Evolutionary conservation across 2,888 invertebrate genomes (phyloP), one percentile per base, ranked within the genome.

Genomic region (Brachyopa scutellaris): DNA sequence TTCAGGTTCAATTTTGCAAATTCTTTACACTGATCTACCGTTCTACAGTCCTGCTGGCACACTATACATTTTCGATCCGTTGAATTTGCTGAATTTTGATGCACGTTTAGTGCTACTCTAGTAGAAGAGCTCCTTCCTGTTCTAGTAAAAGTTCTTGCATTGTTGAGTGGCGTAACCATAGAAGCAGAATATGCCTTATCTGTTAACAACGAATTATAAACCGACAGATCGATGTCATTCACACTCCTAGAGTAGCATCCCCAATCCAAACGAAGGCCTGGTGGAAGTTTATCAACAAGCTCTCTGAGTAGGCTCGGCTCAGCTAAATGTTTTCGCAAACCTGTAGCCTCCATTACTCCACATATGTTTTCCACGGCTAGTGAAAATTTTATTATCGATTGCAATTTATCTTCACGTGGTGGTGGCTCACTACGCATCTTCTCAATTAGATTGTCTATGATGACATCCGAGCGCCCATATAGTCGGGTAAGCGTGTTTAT

Each of bases 211-310:
- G 7, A 1, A 31, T 36, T 67, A 29, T 31, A 67, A 7, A n/a
- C 9, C 0, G 42, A 55, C 0, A 67, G 6, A n/a, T 67, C 26
- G 1, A 47, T 17, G 1, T 19, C 42, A 15, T 21, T 33, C 2
- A 42, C 8, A 0, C 13, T 53, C 13, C 19, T 11, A 4, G 13
- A 11, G 2, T 57, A 29, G 9, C 8, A 19, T 1, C 66, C 66
- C 66, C 66, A 66, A 8, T 53, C 19, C n/a, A 66, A 15, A 7
- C 49, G 49, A 40, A 66, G 11, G n/a, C 9, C 3, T 3, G 66
- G 23, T 42, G 53, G 66, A 19, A 66, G 15, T 13, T 31, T 51
- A 6, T 66, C 19, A 2, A 23, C 21, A 8, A 59, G 29, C 29
- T 59, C 57, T 29, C 17, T 31, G 4, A 62, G n/a, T n/a, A 62